Base-by-base conservation (phyloP, 2,888 invertebrate genomes). In the Lordiphosa fenestrarum region DNA sequence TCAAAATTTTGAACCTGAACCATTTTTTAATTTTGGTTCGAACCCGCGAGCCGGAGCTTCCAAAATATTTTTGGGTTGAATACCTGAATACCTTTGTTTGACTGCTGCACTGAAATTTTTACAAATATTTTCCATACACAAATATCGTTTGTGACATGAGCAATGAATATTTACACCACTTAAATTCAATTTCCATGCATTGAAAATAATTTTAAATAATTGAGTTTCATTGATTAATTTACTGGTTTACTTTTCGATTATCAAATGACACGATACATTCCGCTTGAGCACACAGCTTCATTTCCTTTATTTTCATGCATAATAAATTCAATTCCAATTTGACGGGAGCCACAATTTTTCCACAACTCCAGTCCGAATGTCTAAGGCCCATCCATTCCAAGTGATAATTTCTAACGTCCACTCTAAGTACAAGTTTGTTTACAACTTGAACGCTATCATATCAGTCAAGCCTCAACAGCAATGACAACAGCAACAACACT, bases 391-490 rank as follows among this genome's bases (percentile, higher is more conserved):
- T 47, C 35, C 39, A 39, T 47, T 46, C 36, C 13, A 47, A 53
- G 54, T 67, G 66, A 54, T 66, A 62, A 66, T 84, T 81, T 71
- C 61, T 67, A 76, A 72, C 74, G 71, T 58, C 60, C 66, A 73
- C 69, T 69, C 61, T 6, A 23, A 23, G 23, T 30, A 47, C 51
- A 55, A 67, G 58, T 67, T 80, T 82, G 82, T 85, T 82, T 85
- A 81, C 77, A 69, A 71, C 62, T 51, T 60, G 58, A 63, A 48
- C 60, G 72, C 71, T 76, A 80, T 78, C 84, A 69, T 73, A 71
- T 76, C 82, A 76, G 83, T 65, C 71, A 68, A 63, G 65, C 40
- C 41, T 42, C 68, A 54, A 38, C 54, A 70, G 55, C 65, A 69
- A 50, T 47, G 57, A 54, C 63, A 62, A 35, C 35, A 54, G 42